Evolutionary conservation across 2,113 vertebrate genomes (phyloP).

Genomic region (Sinocyclocheilus anshuiensis): DNA sequence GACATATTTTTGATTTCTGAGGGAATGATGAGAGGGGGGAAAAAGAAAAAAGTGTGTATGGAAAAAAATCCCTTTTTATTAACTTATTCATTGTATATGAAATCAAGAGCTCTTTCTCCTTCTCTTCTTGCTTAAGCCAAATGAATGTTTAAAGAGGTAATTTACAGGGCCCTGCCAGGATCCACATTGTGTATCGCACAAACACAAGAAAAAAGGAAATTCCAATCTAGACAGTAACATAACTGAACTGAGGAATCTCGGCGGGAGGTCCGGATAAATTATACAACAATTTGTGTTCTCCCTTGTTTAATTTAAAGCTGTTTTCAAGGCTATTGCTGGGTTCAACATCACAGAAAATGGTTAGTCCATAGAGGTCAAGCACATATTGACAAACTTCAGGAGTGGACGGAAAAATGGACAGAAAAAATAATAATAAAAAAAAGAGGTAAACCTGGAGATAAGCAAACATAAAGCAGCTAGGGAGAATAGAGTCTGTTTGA

Average conservation of each 20-base stretch:
- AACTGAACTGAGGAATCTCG: slow-evolving; percentile 68
- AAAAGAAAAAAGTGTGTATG: slow-evolving; percentile 65
- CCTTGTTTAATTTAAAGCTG: slow-evolving; percentile 78
- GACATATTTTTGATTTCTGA: slow-evolving; percentile 71
- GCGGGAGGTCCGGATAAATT: slow-evolving; percentile 77
- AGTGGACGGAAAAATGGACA: slow-evolving; percentile 61
- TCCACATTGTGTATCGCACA: slow-evolving; percentile 77
- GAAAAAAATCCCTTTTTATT: slow-evolving; percentile 74
- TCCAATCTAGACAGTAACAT: slow-evolving; percentile 76
- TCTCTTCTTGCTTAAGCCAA: slow-evolving; percentile 76
- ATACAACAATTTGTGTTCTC: slow-evolving; percentile 79
- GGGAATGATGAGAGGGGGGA: slow-evolving; percentile 64
- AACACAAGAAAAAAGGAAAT: slow-evolving; percentile 79
- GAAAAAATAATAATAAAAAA: slow-evolving; percentile 69
- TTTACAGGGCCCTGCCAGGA: slow-evolving; percentile 76
- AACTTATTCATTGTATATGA: slow-evolving; percentile 82
- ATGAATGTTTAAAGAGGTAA: slow-evolving; percentile 83
- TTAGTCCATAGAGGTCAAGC: slow-evolving; percentile 71
- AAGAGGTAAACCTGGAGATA: slow-evolving; percentile 67
- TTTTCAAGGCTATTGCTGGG: slow-evolving; percentile 74
- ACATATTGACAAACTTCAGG: slow-evolving; percentile 75
- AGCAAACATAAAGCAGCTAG: slow-evolving; percentile 66
- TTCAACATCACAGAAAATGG: slow-evolving; percentile 69
- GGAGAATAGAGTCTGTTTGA: slow-evolving; percentile 33
- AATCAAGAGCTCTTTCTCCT: slow-evolving; percentile 71